Percentiles rank a stretch among this genome's conserved stretches.
Evolutionary conservation across 1,140 invertebrate species (phyloP).

Genomic region (Ridgeia piscesae): DNA sequence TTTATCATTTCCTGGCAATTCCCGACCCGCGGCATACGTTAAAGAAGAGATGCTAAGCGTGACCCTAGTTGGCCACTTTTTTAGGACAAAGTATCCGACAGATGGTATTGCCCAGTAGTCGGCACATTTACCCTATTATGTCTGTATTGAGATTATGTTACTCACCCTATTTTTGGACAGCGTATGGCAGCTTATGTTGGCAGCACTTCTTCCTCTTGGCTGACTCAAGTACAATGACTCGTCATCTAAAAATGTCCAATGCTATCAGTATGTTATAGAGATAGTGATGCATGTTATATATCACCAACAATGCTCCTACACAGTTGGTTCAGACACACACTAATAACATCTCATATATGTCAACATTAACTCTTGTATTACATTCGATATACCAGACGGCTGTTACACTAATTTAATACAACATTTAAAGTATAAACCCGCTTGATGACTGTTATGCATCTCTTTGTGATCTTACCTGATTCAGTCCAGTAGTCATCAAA

Average conservation of each 20-base stretch:
- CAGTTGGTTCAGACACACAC: too few species aligned
- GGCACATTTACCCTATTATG: too few species aligned
- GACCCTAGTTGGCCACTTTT: too few species aligned
- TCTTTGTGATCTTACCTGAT: slow-evolving; percentile 26
- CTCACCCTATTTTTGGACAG: not conserved
- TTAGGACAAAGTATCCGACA: too few species aligned
- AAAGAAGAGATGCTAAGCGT: too few species aligned
- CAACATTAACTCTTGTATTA: too few species aligned
- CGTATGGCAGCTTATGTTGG: not conserved
- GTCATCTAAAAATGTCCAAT: not conserved
- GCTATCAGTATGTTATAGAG: not conserved
- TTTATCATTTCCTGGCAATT: too few species aligned
- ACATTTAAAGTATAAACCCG: not conserved
- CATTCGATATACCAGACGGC: not conserved
- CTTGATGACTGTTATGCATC: not conserved
- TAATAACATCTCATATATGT: too few species aligned
- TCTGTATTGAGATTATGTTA: not conserved
- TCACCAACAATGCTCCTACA: too few species aligned
- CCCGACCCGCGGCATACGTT: too few species aligned
- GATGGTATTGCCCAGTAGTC: too few species aligned
- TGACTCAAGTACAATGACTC: not conserved
- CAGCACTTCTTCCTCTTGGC: not conserved
- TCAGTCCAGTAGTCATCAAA: slow-evolving; percentile 43
- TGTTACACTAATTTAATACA: not conserved
- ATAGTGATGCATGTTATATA: not conserved